Evolutionary conservation across 2,888 invertebrate species (phyloP), one percentile per base, ranked within the genome.

Genomic region (Euplagia quadripunctaria): DNA sequence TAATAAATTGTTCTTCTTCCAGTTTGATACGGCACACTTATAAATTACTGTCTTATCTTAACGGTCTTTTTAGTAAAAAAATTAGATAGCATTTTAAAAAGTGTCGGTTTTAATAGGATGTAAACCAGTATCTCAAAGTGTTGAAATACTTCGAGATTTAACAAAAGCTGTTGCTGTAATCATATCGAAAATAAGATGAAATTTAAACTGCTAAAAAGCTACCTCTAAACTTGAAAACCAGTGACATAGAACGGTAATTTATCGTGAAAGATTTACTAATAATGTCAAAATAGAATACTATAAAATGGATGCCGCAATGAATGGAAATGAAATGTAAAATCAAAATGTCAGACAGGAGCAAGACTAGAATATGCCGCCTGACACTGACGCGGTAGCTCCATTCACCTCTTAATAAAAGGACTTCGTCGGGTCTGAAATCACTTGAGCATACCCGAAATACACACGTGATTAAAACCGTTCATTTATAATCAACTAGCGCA

Each of bases 1-100:
- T 84, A 76, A 85, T 80, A 76, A 79, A 83, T 83, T 71, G 82
- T 83, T 79, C 72, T 75, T 73, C 67, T 68, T 67, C 77, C 73
- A 73, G 70, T 80, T 80, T 80, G 75, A 82, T 80, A 84, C 78
- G 66, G 74, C 70, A 74, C 69, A 80, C 73, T 78, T 74, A 79
- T 84, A 80, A 84, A 78, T 82, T 78, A 79, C 64, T 71, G 70
- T 76, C 73, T 74, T 79, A 74, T 77, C 77, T 80, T 17, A 64
- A 73, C 64, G 63, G 63, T 68, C 64, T 61, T 72, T 70, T 70
- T 75, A 65, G 46, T 49, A 52, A 66, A 71, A 66, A 69, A 58
- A 74, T 70, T 75, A 70, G 70, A 73, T 70, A 70, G 64, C 68
- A n/a, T 74, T 82, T 68, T 42, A 20, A 75, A 75, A 69, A 3